Percentiles rank a stretch among this genome's conserved stretches.
These are phyloP conservation scores for Cassiopea xamachana DNA, from an alignment of 30 jellyfish, hydroid and myxozoan genomes.

Conservation along the genomic window DNA sequence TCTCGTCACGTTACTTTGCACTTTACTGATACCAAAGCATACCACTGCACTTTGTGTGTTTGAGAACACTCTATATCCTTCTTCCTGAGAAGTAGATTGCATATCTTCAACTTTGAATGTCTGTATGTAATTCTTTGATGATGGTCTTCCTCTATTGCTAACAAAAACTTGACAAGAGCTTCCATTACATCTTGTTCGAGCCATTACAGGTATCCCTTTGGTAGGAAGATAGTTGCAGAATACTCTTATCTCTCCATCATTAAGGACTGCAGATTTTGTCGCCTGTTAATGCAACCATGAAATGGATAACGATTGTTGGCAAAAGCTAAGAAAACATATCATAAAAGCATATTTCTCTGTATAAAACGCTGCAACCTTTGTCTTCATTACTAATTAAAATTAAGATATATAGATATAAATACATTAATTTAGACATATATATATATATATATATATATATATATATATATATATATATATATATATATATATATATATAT, in stretches of 20 bases:
- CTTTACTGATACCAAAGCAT: background rate
- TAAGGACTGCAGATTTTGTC: slow-evolving; percentile 7
- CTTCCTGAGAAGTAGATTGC: background rate
- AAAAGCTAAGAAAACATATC: background rate
- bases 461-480: too few relatives aligned
- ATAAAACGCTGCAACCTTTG: too few relatives aligned
- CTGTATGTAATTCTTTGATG: background rate
- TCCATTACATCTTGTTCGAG: slow-evolving; percentile 22
- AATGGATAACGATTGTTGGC: background rate
- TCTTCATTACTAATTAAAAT: too few relatives aligned
- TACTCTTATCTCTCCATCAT: background rate
- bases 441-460: too few relatives aligned
- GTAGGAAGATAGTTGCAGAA: slow-evolving; percentile 21
- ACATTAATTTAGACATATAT: slow-evolving; percentile 1
- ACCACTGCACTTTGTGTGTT: background rate
- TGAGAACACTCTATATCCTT: background rate
- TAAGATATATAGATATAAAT: too few relatives aligned
- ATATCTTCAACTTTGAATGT: background rate
- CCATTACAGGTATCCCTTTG: slow-evolving; percentile 15
- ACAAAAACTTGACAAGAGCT: slow-evolving; percentile 16
- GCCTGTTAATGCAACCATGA: background rate
- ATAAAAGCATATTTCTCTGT: too few relatives aligned
- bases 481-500: too few relatives aligned
- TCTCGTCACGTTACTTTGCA: background rate
- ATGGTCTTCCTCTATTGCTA: slow-evolving; percentile 1